These are phyloP conservation scores for Bostrychus sinensis DNA, from an alignment of 2,113 vertebrate genomes.

Conservation along the genomic window DNA sequence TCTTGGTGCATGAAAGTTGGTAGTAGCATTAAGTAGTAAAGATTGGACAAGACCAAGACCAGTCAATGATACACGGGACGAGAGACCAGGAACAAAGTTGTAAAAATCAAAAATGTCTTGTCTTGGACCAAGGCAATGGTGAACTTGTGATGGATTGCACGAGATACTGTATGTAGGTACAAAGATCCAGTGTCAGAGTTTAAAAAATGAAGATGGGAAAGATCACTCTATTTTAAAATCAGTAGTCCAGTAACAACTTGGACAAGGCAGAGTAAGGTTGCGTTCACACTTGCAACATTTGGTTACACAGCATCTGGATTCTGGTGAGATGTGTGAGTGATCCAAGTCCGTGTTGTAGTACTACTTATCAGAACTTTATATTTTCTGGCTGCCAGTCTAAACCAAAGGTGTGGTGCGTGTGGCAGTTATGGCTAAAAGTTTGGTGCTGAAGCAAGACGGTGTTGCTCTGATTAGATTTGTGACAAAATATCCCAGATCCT, in stretches of 20 bases:
- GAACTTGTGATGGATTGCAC: too few species aligned
- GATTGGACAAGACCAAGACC: neutral
- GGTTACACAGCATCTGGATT: neutral
- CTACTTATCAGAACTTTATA: too few species aligned
- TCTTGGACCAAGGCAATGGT: neutral
- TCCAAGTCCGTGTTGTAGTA: too few species aligned
- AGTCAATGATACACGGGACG: neutral
- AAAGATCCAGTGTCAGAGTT: too few species aligned
- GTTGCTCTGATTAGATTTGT: neutral
- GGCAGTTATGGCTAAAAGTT: too few species aligned
- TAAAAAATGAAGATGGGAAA: too few species aligned
- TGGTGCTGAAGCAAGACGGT: neutral
- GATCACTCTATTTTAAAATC: too few species aligned
- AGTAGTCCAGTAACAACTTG: neutral
- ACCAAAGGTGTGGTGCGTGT: too few species aligned
- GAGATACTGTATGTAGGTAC: too few species aligned
- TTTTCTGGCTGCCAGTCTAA: too few species aligned
- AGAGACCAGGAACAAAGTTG: neutral
- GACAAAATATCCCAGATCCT: too few species aligned
- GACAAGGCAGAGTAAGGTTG: neutral
- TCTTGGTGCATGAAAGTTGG: neutral
- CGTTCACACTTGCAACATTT: neutral
- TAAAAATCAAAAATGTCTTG: neutral
- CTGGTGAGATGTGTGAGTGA: too few species aligned
- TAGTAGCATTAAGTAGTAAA: neutral